Conservation (phyloP, 2,797 vertebrate species). For the Clarias fuscus region DNA sequence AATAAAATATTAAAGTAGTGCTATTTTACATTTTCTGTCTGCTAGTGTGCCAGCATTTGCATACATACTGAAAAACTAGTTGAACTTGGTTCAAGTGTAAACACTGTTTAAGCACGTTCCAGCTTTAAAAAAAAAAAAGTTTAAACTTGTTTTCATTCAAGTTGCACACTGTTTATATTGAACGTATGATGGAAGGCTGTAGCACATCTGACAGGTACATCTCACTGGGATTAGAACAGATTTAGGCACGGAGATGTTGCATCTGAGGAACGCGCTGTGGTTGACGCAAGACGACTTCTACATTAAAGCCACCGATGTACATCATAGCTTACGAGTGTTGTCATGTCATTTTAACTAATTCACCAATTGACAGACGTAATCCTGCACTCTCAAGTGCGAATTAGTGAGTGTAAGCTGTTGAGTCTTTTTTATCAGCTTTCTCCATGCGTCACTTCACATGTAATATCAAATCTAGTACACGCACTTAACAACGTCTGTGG, state of each 20-base stretch:
- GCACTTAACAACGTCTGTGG: not conserved
- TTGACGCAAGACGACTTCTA: slow-evolving; percentile 6
- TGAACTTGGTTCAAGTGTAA: not conserved
- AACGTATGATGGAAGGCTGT: not conserved
- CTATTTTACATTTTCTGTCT: slow-evolving; percentile 1
- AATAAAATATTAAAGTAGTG: slow-evolving; percentile 10
- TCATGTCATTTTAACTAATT: not conserved
- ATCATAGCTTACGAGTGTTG: not conserved
- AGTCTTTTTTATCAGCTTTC: not conserved
- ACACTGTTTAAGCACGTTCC: not conserved
- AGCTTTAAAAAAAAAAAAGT: not conserved
- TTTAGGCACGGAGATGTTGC: not conserved
- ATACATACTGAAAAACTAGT: not conserved
- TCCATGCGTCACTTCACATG: not conserved
- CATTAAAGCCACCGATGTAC: slow-evolving; percentile 4
- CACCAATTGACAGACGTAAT: not conserved
- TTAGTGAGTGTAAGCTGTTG: not conserved
- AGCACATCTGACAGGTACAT: not conserved
- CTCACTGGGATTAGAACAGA: slow-evolving; percentile 12
- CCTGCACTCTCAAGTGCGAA: not conserved
- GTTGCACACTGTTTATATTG: not conserved
- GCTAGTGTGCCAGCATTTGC: not conserved
- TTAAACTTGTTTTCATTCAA: not conserved
- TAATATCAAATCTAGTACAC: not conserved
- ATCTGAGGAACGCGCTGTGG: slow-evolving; percentile 8